Evolutionary conservation across 2,797 vertebrate species (phyloP).

Genomic region (Danio jaintianensis): DNA sequence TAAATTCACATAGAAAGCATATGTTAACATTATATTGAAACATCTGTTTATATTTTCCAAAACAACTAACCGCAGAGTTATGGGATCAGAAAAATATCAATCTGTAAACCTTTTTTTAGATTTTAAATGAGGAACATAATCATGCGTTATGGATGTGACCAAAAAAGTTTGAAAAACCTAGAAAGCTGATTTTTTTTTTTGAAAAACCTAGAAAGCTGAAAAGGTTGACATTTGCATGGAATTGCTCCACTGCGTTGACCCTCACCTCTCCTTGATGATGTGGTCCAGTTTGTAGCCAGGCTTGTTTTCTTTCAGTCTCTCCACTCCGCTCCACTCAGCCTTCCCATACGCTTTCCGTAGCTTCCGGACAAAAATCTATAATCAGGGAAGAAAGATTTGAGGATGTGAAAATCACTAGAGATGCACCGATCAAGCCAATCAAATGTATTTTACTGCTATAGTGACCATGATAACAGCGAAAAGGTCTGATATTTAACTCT

Average conservation of each 20-base stretch:
- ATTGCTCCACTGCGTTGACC: fast-evolving
- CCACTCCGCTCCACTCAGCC: conserved; percentile 85
- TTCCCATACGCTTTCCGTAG: conserved; percentile 93
- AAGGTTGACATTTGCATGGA: too few relatives aligned
- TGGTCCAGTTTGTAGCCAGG: conserved; percentile 94
- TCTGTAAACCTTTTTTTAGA: too few relatives aligned
- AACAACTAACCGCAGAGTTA: too few relatives aligned
- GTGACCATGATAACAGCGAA: not conserved
- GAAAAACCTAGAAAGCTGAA: too few relatives aligned
- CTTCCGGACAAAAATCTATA: conserved; percentile 92
- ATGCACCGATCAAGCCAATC: not conserved
- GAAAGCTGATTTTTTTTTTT: too few relatives aligned
- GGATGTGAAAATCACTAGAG: not conserved
- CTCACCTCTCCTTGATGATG: conserved; percentile 94
- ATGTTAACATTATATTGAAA: too few relatives aligned
- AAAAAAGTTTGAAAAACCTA: too few relatives aligned
- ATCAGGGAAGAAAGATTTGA: not conserved
- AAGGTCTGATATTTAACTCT: not conserved
- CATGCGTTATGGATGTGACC: too few relatives aligned
- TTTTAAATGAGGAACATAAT: too few relatives aligned
- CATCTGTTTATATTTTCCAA: too few relatives aligned
- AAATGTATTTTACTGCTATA: not conserved
- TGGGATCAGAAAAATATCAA: too few relatives aligned
- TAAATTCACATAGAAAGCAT: too few relatives aligned
- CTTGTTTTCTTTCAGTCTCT: conserved; percentile 90